Evolutionary conservation across 2,888 invertebrate genomes (phyloP).

Genomic region (Hydroisotoma schaefferi): DNA sequence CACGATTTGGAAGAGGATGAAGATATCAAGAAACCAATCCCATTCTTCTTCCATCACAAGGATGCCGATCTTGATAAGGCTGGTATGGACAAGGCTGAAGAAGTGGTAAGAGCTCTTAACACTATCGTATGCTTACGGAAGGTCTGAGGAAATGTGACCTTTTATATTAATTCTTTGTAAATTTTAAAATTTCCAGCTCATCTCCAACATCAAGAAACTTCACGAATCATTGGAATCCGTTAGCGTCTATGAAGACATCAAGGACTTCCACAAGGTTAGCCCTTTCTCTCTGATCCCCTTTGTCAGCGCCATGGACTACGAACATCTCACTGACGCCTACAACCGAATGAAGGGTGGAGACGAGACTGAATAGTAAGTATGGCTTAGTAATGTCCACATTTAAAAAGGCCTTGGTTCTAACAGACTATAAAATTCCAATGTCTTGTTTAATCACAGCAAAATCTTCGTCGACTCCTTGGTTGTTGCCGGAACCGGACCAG

Average conservation of each 20-base stretch:
- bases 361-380: slow-evolving; percentile 38
- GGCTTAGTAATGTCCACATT: background rate
- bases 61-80: slow-evolving; percentile 34
- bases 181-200: slow-evolving; percentile 19
- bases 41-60: slow-evolving; percentile 47
- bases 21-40: slow-evolving; percentile 40
- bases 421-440: background rate
- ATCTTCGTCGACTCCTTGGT: slow-evolving; percentile 47
- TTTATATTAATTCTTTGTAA: slow-evolving; percentile 2
- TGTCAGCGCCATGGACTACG: slow-evolving; percentile 41
- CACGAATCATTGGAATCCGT: slow-evolving; percentile 38
- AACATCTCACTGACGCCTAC: slow-evolving; percentile 38
- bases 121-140: too few relatives aligned
- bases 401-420: background rate
- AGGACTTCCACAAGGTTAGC: slow-evolving; percentile 44
- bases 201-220: slow-evolving; percentile 37
- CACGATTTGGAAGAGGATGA: slow-evolving; percentile 37
- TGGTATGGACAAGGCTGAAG: slow-evolving; percentile 34
- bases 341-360: slow-evolving; percentile 39
- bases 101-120: slow-evolving; percentile 25
- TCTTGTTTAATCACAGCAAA: slow-evolving; percentile 28
- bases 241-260: slow-evolving; percentile 38
- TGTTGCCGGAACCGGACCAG: slow-evolving; percentile 45
- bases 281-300: slow-evolving; percentile 42
- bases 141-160: too few relatives aligned